Percentiles rank a stretch among this genome's conserved stretches.
These are phyloP conservation scores for Synanceia verrucosa DNA, from an alignment of 2,797 vertebrate genomes.

Conservation along the genomic window DNA sequence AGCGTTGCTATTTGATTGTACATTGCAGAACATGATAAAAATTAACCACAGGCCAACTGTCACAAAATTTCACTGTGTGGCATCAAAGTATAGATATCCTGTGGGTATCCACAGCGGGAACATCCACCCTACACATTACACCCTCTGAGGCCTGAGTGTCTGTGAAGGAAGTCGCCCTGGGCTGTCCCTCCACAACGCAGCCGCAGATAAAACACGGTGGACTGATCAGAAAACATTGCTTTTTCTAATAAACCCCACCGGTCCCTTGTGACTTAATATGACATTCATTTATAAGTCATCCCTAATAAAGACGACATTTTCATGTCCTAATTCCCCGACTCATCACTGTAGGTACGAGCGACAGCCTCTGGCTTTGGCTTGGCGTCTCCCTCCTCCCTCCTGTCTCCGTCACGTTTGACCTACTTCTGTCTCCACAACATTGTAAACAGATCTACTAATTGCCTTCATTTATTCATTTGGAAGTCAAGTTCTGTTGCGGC, in stretches of 20 bases:
- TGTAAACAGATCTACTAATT: slow-evolving; percentile 83
- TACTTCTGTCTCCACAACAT: slow-evolving; percentile 79
- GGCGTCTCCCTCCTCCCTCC: slow-evolving; percentile 60
- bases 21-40: slow-evolving; percentile 48
- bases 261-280: slow-evolving; percentile 74
- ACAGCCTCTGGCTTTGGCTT: slow-evolving; percentile 67
- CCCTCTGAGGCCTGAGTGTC: slow-evolving; percentile 38
- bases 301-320: slow-evolving; percentile 74
- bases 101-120: slow-evolving; percentile 59
- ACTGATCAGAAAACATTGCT: slow-evolving; percentile 65
- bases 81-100: slow-evolving; percentile 62
- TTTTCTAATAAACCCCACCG: slow-evolving; percentile 61
- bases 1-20: slow-evolving; percentile 49
- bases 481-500: slow-evolving; percentile 78
- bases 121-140: slow-evolving; percentile 45
- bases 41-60: slow-evolving; percentile 58
- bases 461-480: slow-evolving; percentile 85
- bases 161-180: slow-evolving; percentile 33
- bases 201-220: slow-evolving; percentile 51
- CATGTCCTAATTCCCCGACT: slow-evolving; percentile 76
- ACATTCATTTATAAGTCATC: slow-evolving; percentile 80
- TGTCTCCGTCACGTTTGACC: slow-evolving; percentile 75
- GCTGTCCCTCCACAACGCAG: slow-evolving; percentile 21
- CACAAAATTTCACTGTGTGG: slow-evolving; percentile 37
- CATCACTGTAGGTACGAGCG: slow-evolving; percentile 72